Evolutionary conservation across 2,888 invertebrate genomes (phyloP).

Genomic region (Mesoligia furuncula): DNA sequence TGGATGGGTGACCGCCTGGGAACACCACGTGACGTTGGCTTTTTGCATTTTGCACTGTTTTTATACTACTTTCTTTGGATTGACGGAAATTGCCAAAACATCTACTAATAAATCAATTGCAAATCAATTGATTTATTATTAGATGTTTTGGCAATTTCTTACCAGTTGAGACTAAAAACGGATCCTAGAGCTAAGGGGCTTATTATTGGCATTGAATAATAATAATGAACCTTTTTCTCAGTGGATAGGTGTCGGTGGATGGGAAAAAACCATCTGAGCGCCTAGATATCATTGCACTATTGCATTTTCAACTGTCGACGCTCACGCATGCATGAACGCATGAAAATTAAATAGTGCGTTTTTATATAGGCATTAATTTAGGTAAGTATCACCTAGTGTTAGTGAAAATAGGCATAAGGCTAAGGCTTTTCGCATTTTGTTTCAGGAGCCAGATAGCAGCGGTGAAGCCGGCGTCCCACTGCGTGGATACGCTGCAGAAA

Average conservation of each 20-base stretch:
- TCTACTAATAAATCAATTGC: neutral
- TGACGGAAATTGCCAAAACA: neutral
- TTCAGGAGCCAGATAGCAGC: constrained; percentile 76
- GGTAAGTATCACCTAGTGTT: neutral
- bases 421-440: constrained; percentile 71
- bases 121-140: too few species aligned
- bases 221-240: neutral
- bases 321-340: too few species aligned
- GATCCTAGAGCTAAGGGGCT: too few species aligned
- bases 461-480: constrained; percentile 87
- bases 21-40: constrained; percentile 75
- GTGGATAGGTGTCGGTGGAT: neutral
- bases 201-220: neutral
- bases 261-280: too few species aligned
- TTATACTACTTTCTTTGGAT: neutral
- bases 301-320: neutral
- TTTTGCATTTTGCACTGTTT: neutral
- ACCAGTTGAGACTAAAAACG: too few species aligned
- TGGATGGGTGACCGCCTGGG: constrained; percentile 85
- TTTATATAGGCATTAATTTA: neutral
- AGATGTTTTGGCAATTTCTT: too few species aligned
- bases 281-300: neutral
- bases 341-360: neutral
- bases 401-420: neutral
- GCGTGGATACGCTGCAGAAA: constrained; percentile 82